Evolutionary conservation across 2,888 invertebrate genomes (phyloP), one percentile per base, ranked within the genome.

Genomic region (Trimorus sp.): DNA sequence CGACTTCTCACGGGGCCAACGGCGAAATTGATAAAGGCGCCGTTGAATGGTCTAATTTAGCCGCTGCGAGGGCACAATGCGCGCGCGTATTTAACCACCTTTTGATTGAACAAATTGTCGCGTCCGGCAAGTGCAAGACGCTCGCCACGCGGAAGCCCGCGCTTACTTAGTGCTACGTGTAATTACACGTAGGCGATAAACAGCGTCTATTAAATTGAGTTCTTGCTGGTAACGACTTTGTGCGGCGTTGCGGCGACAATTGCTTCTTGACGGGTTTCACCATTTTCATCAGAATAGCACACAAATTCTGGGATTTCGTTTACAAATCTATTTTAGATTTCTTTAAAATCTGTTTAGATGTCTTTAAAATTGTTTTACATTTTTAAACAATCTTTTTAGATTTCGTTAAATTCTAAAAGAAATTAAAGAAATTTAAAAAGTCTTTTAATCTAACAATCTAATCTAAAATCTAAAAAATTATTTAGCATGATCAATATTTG

Each of bases 101-200:
- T 91, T 87, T 91, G 88, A 91, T 91, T 91, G 91, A 88, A 84
- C 90, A 91, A 91, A 91, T 91, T 91, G 91, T 90, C 89, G 88
- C 91, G 90, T 91, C 91, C 90, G 90, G 90, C 86, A 88, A 86
- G 79, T 83, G 81, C 76, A 84, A 84, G 84, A 85, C 82, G 58
- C 70, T 81, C 79, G n/a, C 56, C 66, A 84, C 75, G 73, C 70
- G 80, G 69, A 81, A 84, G 75, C 8, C 16, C 68, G 51, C 65
- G 56, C 69, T 76, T 69, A 78, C 65, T 73, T 77, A 75, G 63
- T 66, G 62, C 74, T 71, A 26, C 26, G 26, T 79, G 65, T 69
- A 79, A 80, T 81, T 79, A 81, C 38, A 83, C 63, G 81, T 83
- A 78, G 83, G 82, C 77, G 80, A 79, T 54, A 51, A 77, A 58